Conservation (phyloP, 2,888 invertebrate species). For the Cerceris rybyensis region DNA sequence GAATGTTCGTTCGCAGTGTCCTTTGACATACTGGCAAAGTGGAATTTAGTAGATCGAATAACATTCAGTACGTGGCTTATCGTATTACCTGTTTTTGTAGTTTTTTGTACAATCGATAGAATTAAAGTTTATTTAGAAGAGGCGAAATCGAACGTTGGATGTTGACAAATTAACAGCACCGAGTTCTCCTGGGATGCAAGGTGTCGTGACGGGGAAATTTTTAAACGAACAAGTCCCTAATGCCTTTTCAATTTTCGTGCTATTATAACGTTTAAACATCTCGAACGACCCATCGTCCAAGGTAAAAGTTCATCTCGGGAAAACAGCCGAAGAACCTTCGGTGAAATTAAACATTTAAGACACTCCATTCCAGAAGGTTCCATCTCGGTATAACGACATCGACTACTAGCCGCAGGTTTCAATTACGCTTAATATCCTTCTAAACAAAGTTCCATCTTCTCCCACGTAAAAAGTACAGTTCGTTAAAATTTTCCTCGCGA, state of each 20-base stretch:
- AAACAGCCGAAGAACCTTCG: constrained; percentile 35
- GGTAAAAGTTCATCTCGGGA: constrained; percentile 5
- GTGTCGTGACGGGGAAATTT: too few relatives aligned
- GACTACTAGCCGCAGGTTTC: constrained; percentile 21
- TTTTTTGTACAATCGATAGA: too few relatives aligned
- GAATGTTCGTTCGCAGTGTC: too few relatives aligned
- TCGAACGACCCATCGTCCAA: constrained; percentile 9
- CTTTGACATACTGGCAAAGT: too few relatives aligned
- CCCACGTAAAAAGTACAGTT: constrained; percentile 1
- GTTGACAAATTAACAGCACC: too few relatives aligned
- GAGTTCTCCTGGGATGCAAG: too few relatives aligned
- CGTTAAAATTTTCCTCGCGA: constrained; percentile 42
- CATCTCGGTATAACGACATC: constrained; percentile 27
- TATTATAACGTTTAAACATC: constrained; percentile 45
- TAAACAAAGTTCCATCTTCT: constrained; percentile 11
- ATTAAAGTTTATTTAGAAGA: too few relatives aligned
- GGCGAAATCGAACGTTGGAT: too few relatives aligned
- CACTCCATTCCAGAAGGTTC: constrained; percentile 17
- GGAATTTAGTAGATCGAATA: too few relatives aligned
- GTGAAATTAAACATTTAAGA: constrained; percentile 34
- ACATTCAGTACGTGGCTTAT: too few relatives aligned
- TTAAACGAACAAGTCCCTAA: too few relatives aligned
- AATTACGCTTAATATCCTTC: constrained; percentile 31
- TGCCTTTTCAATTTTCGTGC: not conserved
- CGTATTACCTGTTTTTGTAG: too few relatives aligned